Evolutionary conservation across 30 jellyfish, hydroid and myxozoan genomes (phyloP), one percentile per base, ranked within the genome.

Genomic region (Pseudorhiza aurosa): DNA sequence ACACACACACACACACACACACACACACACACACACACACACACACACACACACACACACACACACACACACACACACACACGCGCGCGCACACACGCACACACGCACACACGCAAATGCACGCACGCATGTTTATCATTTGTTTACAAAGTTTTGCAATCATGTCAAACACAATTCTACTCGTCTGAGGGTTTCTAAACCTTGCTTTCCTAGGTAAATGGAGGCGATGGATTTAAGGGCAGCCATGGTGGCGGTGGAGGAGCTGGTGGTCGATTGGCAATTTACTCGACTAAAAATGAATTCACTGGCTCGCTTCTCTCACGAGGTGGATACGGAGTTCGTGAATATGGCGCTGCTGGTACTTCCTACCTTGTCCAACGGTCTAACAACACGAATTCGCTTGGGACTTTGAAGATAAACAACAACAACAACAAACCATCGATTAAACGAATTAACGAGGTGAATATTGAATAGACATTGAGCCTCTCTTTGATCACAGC

Each of bases 191-290:
- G n/a, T n/a, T n/a, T n/a, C n/a, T n/a, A n/a, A n/a, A n/a, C n/a
- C n/a, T n/a, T n/a, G n/a, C n/a, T n/a, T 31, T 31, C 39, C 0
- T 58, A 76, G 88, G 88, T 58, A 8, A 76, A 76, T 44, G 88
- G 88, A 0, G 88, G 88, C 25, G 79, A 76, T 58, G 88, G 88
- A 0, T 76, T 35, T 71, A 57, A 58, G 37, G 88, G 88, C 9
- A 30, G 39, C 37, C 88, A 76, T 58, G 59, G 79, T 28, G 91
- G 91, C 1, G 91, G 91, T 3, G 91, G 91, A n/a, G 91, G 91
- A 51, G 91, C 91, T 21, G 91, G 91, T 14, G 91, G 91, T 24
- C 44, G 91, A 4, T n/a, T 64, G 64, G 91, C 91, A 0, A 50
- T 79, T 27, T 79, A 79, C 29, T 79, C 63, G 50, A 17, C 63